Evolutionary conservation across 2,113 vertebrate genomes (phyloP).

Genomic region (Pedetes capensis): DNA sequence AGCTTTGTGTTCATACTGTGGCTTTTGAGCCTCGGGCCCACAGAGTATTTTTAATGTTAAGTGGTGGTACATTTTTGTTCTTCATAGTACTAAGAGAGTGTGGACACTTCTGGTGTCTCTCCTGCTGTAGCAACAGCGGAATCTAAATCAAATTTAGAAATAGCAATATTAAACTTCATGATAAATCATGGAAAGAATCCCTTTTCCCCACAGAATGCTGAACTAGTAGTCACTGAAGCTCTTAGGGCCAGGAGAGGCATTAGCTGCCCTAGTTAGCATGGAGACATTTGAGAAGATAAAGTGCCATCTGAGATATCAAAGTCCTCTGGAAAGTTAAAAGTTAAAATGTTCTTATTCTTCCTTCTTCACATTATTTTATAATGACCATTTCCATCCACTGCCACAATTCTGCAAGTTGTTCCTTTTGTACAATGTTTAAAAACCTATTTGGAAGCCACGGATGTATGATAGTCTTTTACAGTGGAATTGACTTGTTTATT

Average conservation of each 20-base stretch:
- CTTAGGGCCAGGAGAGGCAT: constrained; percentile 18
- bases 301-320: constrained; percentile 21
- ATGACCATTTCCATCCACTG: not conserved
- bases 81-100: constrained; percentile 39
- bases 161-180: constrained; percentile 49
- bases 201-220: constrained; percentile 10
- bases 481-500: constrained; percentile 8
- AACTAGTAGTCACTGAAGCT: constrained; percentile 27
- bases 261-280: constrained; percentile 42
- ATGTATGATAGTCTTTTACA: constrained; percentile 22
- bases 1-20: constrained; percentile 59
- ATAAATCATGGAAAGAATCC: constrained; percentile 53
- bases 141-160: constrained; percentile 63
- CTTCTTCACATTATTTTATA: constrained; percentile 5
- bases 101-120: constrained; percentile 53
- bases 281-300: constrained; percentile 47
- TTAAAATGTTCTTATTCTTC: constrained; percentile 4
- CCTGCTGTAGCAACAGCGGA: constrained; percentile 32
- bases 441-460: constrained; percentile 6
- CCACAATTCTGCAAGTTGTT: constrained; percentile 2
- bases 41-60: constrained; percentile 64
- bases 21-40: constrained; percentile 50
- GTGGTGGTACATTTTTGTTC: constrained; percentile 57
- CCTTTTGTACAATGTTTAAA: constrained; percentile 2
- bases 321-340: constrained; percentile 43